phyloP scores from a whole-genome alignment of 2,113 vertebrate species.

The Galbula dea region DNA sequence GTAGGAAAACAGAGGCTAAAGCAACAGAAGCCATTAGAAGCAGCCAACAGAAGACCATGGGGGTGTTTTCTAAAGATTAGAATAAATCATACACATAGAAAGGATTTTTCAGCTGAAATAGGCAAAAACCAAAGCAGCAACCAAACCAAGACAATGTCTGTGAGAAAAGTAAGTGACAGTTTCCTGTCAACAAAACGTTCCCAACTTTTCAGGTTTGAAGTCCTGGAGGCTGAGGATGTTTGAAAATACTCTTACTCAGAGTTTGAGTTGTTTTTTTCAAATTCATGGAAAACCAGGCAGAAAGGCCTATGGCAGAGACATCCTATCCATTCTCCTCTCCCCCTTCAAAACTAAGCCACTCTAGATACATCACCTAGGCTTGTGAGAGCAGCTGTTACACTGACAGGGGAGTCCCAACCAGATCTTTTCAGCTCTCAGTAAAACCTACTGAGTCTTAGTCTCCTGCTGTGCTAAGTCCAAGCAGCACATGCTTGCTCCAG shows the following conservation, averaged over 20 bases:
- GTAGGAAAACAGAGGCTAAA: constrained; percentile 8
- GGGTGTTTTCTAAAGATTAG: neutral
- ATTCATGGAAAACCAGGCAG: neutral
- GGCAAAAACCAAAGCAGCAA: neutral
- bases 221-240: neutral
- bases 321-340: neutral
- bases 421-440: neutral
- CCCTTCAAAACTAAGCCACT: neutral
- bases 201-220: neutral
- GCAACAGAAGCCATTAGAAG: neutral
- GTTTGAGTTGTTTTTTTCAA: neutral
- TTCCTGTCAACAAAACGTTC: neutral
- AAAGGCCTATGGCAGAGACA: neutral
- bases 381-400: neutral
- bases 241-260: neutral
- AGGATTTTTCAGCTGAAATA: neutral
- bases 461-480: neutral
- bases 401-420: neutral
- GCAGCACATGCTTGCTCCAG: accelerated
- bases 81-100: neutral
- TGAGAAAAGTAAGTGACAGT: neutral
- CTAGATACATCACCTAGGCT: neutral
- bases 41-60: neutral
- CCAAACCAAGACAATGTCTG: neutral
- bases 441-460: neutral